A percentile compares a stretch with the other conserved stretches of the same genome.
phyloP scores from a whole-genome alignment of 2,888 invertebrate genomes.

The Chelonus formosanus region DNA sequence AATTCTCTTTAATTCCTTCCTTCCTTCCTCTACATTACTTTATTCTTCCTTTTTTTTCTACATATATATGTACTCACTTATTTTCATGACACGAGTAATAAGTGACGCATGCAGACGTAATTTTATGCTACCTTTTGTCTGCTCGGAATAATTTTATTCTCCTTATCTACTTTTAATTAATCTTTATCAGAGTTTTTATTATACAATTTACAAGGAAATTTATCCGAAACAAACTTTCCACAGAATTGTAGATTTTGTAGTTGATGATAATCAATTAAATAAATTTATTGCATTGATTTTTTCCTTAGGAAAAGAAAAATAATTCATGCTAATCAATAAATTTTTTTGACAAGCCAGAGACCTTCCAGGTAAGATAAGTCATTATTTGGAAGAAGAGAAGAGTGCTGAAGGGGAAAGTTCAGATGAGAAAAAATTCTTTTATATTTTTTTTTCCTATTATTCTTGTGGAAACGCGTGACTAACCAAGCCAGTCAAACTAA shows the following conservation, averaged over 20 bases:
- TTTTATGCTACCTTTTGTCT: background rate
- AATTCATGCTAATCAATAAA: too few relatives aligned
- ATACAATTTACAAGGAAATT: background rate
- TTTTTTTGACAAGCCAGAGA: too few relatives aligned
- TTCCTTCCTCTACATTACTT: conserved; percentile 32
- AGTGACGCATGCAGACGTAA: background rate
- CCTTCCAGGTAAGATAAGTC: too few relatives aligned
- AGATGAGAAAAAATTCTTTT: conserved; percentile 33
- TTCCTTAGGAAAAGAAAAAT: background rate
- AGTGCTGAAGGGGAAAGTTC: conserved; percentile 17
- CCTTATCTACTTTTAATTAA: too few relatives aligned
- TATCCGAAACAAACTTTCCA: background rate
- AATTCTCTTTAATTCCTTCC: conserved; percentile 45
- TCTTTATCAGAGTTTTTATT: too few relatives aligned
- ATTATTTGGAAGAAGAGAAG: too few relatives aligned
- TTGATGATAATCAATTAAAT: too few relatives aligned
- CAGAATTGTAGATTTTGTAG: background rate
- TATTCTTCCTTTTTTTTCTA: conserved; percentile 6
- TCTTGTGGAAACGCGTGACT: conserved; percentile 33
- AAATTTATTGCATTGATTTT: too few relatives aligned
- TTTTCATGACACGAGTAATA: too few relatives aligned
- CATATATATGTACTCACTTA: background rate
- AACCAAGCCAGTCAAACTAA: conserved; percentile 32
- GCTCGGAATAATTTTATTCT: too few relatives aligned
- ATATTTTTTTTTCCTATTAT: conserved; percentile 22